These are phyloP conservation scores for Dascyllus trimaculatus DNA, from an alignment of 2,113 vertebrate genomes.

Conservation along the genomic window DNA sequence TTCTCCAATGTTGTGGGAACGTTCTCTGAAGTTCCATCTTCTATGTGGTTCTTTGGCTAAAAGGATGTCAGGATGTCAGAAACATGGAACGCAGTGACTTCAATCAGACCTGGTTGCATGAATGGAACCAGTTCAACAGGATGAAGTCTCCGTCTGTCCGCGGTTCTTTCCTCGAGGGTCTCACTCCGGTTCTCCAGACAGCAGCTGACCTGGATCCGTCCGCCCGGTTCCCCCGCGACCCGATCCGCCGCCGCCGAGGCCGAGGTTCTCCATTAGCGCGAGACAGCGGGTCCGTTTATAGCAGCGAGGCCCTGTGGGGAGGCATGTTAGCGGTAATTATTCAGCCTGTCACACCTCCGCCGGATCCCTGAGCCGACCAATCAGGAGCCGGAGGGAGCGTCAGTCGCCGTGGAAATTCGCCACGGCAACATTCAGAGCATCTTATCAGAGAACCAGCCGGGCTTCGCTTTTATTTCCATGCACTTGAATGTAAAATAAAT, in stretches of 20 bases:
- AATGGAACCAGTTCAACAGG: too few species aligned
- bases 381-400: slow-evolving; percentile 6
- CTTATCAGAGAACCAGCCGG: neutral
- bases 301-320: slow-evolving; percentile 48
- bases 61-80: too few species aligned
- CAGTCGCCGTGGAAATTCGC: slow-evolving; percentile 25
- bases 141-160: neutral
- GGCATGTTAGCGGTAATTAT: slow-evolving; percentile 66
- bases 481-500: neutral
- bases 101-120: too few species aligned
- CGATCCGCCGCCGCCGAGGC: neutral
- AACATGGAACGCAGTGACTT: too few species aligned
- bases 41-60: too few species aligned
- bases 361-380: slow-evolving; percentile 22
- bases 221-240: slow-evolving; percentile 37
- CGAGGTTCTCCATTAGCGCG: slow-evolving; percentile 53
- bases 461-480: neutral
- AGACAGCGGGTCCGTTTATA: slow-evolving; percentile 57
- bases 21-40: too few species aligned
- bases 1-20: too few species aligned
- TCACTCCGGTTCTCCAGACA: slow-evolving; percentile 35
- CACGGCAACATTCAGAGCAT: slow-evolving; percentile 8
- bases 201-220: slow-evolving; percentile 49
- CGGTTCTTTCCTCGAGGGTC: neutral
- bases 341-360: slow-evolving; percentile 52